Evolutionary conservation across 2,113 vertebrate genomes (phyloP), one percentile per base, ranked within the genome.

Genomic region (Hypanus sabinus): DNA sequence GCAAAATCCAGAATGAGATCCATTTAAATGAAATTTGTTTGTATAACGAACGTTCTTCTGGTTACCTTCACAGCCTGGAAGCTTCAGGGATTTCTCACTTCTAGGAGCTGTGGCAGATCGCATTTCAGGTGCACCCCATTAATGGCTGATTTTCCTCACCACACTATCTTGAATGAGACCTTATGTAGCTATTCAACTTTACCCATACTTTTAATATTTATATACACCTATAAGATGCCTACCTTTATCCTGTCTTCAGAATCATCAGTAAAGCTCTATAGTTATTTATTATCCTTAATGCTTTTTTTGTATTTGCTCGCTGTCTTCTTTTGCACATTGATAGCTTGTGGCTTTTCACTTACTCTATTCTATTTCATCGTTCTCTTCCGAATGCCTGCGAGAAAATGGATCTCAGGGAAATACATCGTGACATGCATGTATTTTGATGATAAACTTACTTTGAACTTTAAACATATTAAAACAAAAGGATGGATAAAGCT

Each of bases 21-120:
- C 60, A 90, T 65, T 90, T 90, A 65, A 62, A 90, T 90, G 85
- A 62, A 68, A 68, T 90, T 65, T 90, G 85, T 68, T 90, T 68
- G 65, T 90, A 14, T 68, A 65, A 90, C 30, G 36, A 88, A 27
- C 10, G 27, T 62, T 33, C 60, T 68, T 27, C 85, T 65, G 85
- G 60, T 68, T 60, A 79, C 76, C n/a, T 16, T 79, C 76, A 36
- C 10, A 90, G 30, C 30, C 60, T 1, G 83, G 27, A 16, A n/a
- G 62, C 57, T 88, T 57, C 55, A 27, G 6, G 57, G 83, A 88
- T 88, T 85, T 62, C 57, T 62, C 83, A n/a, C 60, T 62, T 2
- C 83, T 88, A 60, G 27, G n/a, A 90, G 65, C 65, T 65, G 14
- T 20, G 16, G 30, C 60, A 33, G 85, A 90, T 90, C 33, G 62